These are phyloP conservation scores for Poecilia latipinna DNA, from an alignment of 2,113 vertebrate genomes.

Conservation along the genomic window DNA sequence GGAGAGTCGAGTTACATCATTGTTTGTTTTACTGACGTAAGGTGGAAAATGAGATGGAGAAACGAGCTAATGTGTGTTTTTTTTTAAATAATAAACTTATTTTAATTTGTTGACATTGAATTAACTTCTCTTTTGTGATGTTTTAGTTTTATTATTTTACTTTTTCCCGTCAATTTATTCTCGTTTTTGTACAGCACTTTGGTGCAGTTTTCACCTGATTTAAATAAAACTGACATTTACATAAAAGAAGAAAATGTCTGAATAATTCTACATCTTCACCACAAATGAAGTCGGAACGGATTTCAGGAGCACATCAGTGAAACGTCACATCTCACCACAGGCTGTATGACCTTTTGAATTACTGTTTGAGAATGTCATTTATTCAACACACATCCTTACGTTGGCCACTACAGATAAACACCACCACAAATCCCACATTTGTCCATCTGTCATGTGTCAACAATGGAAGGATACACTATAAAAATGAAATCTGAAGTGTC, in stretches of 20 bases:
- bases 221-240: too few species aligned
- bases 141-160: too few species aligned
- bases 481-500: neutral
- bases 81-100: neutral
- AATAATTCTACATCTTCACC: neutral
- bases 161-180: too few species aligned
- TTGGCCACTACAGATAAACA: neutral
- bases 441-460: neutral
- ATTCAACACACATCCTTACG: neutral
- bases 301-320: neutral
- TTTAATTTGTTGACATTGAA: too few species aligned
- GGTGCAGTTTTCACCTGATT: too few species aligned
- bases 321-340: neutral
- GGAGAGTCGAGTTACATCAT: slow-evolving; percentile 1
- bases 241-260: too few species aligned
- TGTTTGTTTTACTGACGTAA: neutral
- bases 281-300: neutral
- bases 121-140: too few species aligned
- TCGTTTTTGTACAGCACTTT: too few species aligned
- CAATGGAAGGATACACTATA: neutral
- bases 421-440: neutral
- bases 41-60: neutral
- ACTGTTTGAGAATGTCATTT: neutral
- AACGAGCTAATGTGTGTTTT: neutral
- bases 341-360: neutral